Evolutionary conservation across 2,113 vertebrate species (phyloP).

Genomic region (Seriola rivoliana): DNA sequence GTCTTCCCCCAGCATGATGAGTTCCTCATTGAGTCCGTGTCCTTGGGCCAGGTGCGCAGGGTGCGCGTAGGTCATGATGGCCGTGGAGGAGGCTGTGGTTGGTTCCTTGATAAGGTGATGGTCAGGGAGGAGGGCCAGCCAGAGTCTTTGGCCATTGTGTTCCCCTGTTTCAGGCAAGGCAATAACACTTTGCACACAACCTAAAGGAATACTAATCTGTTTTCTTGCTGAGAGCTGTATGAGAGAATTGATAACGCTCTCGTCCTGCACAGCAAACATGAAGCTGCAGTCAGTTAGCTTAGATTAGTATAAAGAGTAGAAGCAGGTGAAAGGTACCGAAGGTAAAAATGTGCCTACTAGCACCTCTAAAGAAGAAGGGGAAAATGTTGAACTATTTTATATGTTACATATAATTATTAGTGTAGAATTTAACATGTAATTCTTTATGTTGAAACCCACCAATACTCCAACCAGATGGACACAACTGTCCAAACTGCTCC

Average conservation of each 20-base stretch:
- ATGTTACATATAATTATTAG: background rate
- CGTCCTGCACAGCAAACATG: too few relatives aligned
- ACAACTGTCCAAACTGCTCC: background rate
- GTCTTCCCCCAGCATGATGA: constrained; percentile 89
- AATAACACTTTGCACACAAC: background rate
- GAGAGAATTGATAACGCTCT: too few relatives aligned
- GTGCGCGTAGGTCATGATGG: constrained; percentile 95
- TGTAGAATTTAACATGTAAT: background rate
- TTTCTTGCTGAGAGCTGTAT: background rate
- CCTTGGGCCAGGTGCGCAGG: constrained; percentile 89
- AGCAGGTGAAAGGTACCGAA: too few relatives aligned
- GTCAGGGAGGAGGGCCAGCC: constrained; percentile 96
- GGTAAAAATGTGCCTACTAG: too few relatives aligned
- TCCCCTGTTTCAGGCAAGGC: constrained; percentile 93
- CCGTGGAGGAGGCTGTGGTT: constrained; percentile 93
- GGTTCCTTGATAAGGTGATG: constrained; percentile 96
- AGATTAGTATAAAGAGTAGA: background rate
- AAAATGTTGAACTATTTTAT: too few relatives aligned
- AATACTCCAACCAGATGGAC: background rate
- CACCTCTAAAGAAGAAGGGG: too few relatives aligned
- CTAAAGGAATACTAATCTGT: background rate
- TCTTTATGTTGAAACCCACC: background rate
- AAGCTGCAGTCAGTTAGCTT: too few relatives aligned
- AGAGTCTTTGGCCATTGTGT: constrained; percentile 90
- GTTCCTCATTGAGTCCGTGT: constrained; percentile 93